Evolutionary conservation across 2,888 invertebrate species (phyloP), one percentile per base, ranked within the genome.

Genomic region (Sarcophaga caerulescens): DNA sequence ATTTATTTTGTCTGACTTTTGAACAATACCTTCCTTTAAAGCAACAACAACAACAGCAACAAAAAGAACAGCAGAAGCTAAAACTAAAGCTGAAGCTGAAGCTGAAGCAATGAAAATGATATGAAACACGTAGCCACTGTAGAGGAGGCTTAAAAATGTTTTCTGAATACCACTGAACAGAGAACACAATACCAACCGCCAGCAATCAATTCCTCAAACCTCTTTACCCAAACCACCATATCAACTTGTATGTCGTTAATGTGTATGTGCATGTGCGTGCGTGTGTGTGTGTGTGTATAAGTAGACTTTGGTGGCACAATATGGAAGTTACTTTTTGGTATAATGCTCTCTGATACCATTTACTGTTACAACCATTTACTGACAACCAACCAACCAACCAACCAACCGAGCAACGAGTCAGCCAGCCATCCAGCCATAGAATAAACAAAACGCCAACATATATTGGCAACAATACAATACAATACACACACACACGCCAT

Each of bases 271-370:
- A 1, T 44, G 11, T 62, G 25, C 19, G 21, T 21, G 63, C 59
- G 5, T 21, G 21, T 73, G 25, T 65, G 59, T 25, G 21, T 57
- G 35, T 35, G 0, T 35, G 0, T 8, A 35, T 10, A 35, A 2
- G 8, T 35, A 35, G 35, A 8, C 73, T 83, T 82, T 85, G 85
- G 80, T 85, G 85, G 82, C 76, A 35, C 35, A 85, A 77, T 80
- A 83, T 85, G 85, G 79, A 85, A 83, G 79, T 85, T 83, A 63
- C 71, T 62, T 85, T 81, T 77, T 81, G 85, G 44, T 66, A 73
- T 76, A 85, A 83, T 76, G 85, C 83, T 85, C 76, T 79, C 70
- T 83, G 85, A 85, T 85, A 85, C 80, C 85, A 77, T 85, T 85
- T 85, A 85, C 85, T 85, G 85, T 85, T 85, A 85, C 85, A 74